Evolutionary conservation across 2,888 invertebrate species (phyloP).

Genomic region (Caenorhabditis drosophilae): DNA sequence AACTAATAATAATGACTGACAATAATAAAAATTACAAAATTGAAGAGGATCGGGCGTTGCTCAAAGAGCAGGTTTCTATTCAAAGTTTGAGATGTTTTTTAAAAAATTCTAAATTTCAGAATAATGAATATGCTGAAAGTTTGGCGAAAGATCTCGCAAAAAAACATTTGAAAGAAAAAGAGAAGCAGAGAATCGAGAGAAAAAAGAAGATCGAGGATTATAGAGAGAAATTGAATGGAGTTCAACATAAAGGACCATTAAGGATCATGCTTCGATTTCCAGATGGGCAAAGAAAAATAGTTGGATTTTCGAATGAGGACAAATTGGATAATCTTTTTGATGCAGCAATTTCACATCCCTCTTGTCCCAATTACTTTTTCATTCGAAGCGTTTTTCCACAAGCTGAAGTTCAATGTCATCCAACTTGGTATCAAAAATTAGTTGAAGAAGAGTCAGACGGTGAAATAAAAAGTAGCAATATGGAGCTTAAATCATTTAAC

Average conservation of each 20-base stretch:
- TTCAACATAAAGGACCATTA: conserved; percentile 72
- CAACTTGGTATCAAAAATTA: conserved; percentile 43
- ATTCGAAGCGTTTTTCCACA: conserved; percentile 50
- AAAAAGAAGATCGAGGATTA: conserved; percentile 24
- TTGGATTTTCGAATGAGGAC: conserved; percentile 82
- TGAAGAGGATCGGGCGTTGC: conserved; percentile 16
- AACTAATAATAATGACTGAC: conserved; percentile 9
- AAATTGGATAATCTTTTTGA: conserved; percentile 89
- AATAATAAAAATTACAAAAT: conserved; percentile 4
- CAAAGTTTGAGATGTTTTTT: not conserved
- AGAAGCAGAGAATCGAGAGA: conserved; percentile 13
- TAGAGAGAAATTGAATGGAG: conserved; percentile 13
- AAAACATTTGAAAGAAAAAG: conserved; percentile 26
- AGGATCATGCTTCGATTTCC: conserved; percentile 90
- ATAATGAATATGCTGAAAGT: conserved; percentile 48
- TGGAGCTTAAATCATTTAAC: not conserved
- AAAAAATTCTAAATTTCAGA: too few species aligned
- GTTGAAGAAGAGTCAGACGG: too few species aligned
- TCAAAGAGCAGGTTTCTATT: conserved; percentile 21
- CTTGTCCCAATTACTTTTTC: conserved; percentile 80
- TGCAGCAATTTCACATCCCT: conserved; percentile 92
- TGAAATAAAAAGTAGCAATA: not conserved
- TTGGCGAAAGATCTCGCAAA: conserved; percentile 43
- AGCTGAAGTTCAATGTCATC: conserved; percentile 49
- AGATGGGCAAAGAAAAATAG: conserved; percentile 83